Conservation (phyloP, 2,888 invertebrate genomes). For the Stenurella melanura region DNA sequence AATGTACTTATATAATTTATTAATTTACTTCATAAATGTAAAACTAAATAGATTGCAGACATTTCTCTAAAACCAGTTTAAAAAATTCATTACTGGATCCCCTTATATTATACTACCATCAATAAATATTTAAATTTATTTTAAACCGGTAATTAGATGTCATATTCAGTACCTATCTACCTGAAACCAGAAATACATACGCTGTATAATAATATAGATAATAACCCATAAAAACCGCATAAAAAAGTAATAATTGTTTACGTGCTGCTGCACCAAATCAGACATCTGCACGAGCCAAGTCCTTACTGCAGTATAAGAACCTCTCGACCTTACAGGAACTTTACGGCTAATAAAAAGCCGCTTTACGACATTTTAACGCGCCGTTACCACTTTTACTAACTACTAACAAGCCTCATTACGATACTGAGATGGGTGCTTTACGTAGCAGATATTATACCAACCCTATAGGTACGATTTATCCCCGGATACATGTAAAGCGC, state of each 20-base stretch:
- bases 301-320: constrained; percentile 60
- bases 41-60: background rate
- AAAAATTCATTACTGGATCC: too few relatives aligned
- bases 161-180: constrained; percentile 20
- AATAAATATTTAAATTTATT: constrained; percentile 29
- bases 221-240: constrained; percentile 45
- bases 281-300: constrained; percentile 66
- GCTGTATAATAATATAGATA: constrained; percentile 10
- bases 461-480: constrained; percentile 56
- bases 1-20: background rate
- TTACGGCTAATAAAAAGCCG: constrained; percentile 73
- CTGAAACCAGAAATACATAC: constrained; percentile 21
- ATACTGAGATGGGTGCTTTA: constrained; percentile 64
- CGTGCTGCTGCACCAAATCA: constrained; percentile 65
- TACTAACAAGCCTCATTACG: constrained; percentile 73
- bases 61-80: background rate
- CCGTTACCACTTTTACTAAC: constrained; percentile 73
- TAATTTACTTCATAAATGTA: background rate
- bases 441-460: constrained; percentile 67
- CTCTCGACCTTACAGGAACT: constrained; percentile 68
- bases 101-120: background rate
- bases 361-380: constrained; percentile 73
- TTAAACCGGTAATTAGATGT: constrained; percentile 17
- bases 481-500: constrained; percentile 46
- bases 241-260: constrained; percentile 68